Percentiles rank a stretch among this genome's conserved stretches.
Conservation (phyloP, 2,888 invertebrate genomes). For the Melitaea athalia region DNA sequence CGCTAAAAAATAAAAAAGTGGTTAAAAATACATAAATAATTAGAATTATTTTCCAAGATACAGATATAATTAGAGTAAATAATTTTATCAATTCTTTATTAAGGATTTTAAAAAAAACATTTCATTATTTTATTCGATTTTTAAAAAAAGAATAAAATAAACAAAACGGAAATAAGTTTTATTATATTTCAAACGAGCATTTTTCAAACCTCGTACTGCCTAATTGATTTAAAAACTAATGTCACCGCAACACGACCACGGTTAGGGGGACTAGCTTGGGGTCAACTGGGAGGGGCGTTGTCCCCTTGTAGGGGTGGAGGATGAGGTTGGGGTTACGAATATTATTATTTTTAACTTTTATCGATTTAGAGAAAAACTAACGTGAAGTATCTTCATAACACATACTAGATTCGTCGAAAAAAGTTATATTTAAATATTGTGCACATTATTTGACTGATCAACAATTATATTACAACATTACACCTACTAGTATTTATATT, state of each 20-base stretch:
- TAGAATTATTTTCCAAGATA: too few species aligned
- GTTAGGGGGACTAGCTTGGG: conserved; percentile 31
- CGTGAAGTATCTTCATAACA: conserved; percentile 2
- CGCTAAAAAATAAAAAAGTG: too few species aligned
- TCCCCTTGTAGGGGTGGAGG: conserved; percentile 27
- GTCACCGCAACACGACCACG: conserved; percentile 32
- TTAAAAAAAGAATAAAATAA: too few species aligned
- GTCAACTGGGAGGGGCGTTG: conserved; percentile 37
- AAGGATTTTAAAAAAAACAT: too few species aligned
- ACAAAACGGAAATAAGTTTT: not conserved
- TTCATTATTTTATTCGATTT: not conserved
- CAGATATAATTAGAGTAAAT: too few species aligned
- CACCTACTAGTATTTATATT: too few species aligned
- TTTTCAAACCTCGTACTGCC: conserved; percentile 4
- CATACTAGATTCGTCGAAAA: not conserved
- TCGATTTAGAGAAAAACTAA: conserved; percentile 14
- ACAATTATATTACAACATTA: too few species aligned
- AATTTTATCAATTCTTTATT: too few species aligned
- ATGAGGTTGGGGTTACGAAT: conserved; percentile 23
- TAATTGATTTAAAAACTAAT: conserved; percentile 42
- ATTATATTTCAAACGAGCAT: not conserved
- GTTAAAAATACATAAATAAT: too few species aligned
- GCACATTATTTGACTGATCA: too few species aligned
- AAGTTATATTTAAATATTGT: not conserved
- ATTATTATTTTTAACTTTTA: conserved; percentile 37